phyloP scores from a whole-genome alignment of 2,113 vertebrate species.

The Sinocyclocheilus maitianheensis region DNA sequence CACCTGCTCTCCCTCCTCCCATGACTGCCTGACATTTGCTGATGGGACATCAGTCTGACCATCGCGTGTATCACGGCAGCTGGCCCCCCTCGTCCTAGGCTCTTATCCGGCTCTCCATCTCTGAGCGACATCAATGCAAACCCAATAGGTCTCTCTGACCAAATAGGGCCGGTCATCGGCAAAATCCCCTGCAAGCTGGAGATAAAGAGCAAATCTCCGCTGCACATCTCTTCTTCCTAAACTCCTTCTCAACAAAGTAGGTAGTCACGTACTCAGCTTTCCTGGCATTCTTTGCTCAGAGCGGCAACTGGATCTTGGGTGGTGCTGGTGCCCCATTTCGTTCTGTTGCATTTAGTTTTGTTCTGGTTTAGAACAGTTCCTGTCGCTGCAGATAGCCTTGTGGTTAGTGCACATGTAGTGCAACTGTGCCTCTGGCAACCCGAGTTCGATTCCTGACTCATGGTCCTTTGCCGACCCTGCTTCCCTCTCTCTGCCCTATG shows the following conservation, averaged over 20 bases:
- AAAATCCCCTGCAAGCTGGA: conserved; percentile 28
- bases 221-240: conserved; percentile 37
- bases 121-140: conserved; percentile 50
- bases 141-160: conserved; percentile 39
- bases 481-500: too few relatives aligned
- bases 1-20: background rate
- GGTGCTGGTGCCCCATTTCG: background rate
- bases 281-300: background rate
- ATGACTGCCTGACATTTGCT: conserved; percentile 26
- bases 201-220: conserved; percentile 48
- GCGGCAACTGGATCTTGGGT: background rate
- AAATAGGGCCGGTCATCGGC: background rate
- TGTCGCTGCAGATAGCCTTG: too few relatives aligned
- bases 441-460: too few relatives aligned
- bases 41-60: conserved; percentile 18
- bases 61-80: background rate
- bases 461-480: too few relatives aligned
- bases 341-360: background rate
- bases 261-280: background rate
- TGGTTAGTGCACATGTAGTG: too few relatives aligned
- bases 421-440: too few relatives aligned
- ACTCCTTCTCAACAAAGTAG: conserved; percentile 36
- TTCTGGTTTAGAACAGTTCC: background rate
- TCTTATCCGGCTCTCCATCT: conserved; percentile 44
- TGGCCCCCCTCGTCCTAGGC: background rate